Evolutionary conservation across 2,888 invertebrate species (phyloP), one percentile per base, ranked within the genome.

Genomic region (Machimus atricapillus): DNA sequence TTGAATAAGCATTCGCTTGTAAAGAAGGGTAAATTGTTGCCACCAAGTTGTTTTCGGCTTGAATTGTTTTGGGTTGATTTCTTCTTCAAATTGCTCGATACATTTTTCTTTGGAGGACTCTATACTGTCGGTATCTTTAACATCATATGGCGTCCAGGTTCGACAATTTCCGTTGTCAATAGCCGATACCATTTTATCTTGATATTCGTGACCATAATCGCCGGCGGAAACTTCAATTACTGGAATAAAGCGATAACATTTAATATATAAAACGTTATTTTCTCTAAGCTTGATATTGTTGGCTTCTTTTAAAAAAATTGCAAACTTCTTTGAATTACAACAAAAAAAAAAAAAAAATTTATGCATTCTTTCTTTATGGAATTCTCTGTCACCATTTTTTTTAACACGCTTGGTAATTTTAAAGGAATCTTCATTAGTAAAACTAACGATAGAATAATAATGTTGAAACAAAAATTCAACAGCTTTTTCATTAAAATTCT

Each of bases 211-310:
- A 0, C 97, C 97, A 90, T 97, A 97, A 92, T 97, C 97, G 0
- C 95, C 96, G 87, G 96, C 95, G 2, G 96, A 95, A 7, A 97
- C 95, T 93, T 97, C 97, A 89, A 97, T 95, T 87, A 97, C 97
- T 96, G 93, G 92, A 73, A 73, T 16, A 40, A 40, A 1, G 2
- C 40, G 2, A 40, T 40, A 40, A 40, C 0, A 2, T 40, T 40
- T 40, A 40, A 9, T 40, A 37, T 37, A 40, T 40, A 8, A 40
- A 40, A 40, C n/a, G 1, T 40, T 8, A 8, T 8, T 31, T 31
- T 31, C 4, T 27, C 2, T 27, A 1, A 27, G 2, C 27, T 27
- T 2, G 2, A 27, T 27, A 27, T 27, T 27, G 27, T 27, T 27
- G 27, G 27, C 27, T 27, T 27, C 2, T 27, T 34, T 34, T 34